Evolutionary conservation across 2,888 invertebrate genomes (phyloP).

Genomic region (Lottia scabra): DNA sequence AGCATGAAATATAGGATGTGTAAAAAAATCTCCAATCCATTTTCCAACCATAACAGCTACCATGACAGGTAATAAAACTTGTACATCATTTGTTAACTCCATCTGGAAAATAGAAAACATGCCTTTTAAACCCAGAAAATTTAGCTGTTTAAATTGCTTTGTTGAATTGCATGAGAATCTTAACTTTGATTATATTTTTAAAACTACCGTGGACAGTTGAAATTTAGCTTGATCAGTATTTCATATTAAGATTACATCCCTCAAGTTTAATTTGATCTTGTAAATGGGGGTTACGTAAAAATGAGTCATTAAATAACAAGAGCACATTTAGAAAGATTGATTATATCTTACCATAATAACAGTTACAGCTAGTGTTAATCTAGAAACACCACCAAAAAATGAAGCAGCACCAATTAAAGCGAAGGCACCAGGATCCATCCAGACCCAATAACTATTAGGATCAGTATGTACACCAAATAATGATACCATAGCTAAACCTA

Average conservation of each 20-base stretch:
- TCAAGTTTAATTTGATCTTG: no score
- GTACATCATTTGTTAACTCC: conserved; percentile 71
- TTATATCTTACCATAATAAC: conserved; percentile 65
- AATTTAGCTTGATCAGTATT: no score
- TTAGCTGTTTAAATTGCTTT: no score
- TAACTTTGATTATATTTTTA: no score
- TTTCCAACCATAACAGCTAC: conserved; percentile 70
- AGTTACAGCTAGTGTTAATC: conserved; percentile 70
- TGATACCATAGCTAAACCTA: conserved; percentile 66
- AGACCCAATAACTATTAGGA: conserved; percentile 63
- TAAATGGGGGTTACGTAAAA: no score
- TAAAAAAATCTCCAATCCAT: conserved; percentile 70
- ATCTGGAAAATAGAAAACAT: conserved; percentile 52
- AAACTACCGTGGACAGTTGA: no score
- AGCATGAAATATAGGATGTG: conserved; percentile 70
- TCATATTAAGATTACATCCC: no score
- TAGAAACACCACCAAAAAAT: conserved; percentile 70
- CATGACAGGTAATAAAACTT: conserved; percentile 70
- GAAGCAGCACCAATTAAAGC: conserved; percentile 71
- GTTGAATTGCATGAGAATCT: no score
- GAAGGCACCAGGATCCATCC: conserved; percentile 71
- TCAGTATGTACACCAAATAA: conserved; percentile 63
- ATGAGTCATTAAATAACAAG: no score
- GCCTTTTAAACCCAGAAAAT: no score
- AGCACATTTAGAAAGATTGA: no score